These are phyloP conservation scores for Petrophora chlorosata DNA, from an alignment of 2,888 invertebrate species.

Conservation along the genomic window DNA sequence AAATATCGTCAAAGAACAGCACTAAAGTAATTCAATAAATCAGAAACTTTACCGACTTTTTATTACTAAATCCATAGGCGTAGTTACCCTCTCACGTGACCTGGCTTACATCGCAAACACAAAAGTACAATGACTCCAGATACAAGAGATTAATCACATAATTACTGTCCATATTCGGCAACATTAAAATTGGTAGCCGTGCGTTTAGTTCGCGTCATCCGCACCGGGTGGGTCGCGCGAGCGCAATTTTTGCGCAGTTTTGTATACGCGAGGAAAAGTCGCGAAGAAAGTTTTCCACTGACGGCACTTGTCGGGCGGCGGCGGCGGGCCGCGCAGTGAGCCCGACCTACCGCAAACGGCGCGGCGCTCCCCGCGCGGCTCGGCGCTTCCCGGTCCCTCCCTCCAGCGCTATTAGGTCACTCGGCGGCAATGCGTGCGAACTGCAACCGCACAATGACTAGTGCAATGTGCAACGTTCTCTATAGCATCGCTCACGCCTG, in stretches of 20 bases:
- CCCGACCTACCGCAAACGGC: slow-evolving; percentile 82
- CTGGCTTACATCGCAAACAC: slow-evolving; percentile 68
- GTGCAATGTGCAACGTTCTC: slow-evolving; percentile 55
- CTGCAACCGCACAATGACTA: slow-evolving; percentile 81
- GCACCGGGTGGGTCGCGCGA: slow-evolving; percentile 41
- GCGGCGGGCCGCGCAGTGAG: slow-evolving; percentile 77
- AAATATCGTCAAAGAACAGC: slow-evolving; percentile 25
- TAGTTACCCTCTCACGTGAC: slow-evolving; percentile 65
- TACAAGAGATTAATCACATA: slow-evolving; percentile 54
- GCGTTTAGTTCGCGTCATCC: slow-evolving; percentile 22
- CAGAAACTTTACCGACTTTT: slow-evolving; percentile 81
- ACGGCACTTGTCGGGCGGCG: slow-evolving; percentile 69
- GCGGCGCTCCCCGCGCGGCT: slow-evolving; percentile 65
- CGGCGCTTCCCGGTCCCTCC: slow-evolving; percentile 79
- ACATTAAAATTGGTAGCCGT: slow-evolving; percentile 34
- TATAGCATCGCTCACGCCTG: slow-evolving; percentile 14
- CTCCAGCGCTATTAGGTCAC: slow-evolving; percentile 83
- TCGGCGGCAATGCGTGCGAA: slow-evolving; percentile 80
- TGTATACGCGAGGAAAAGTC: slow-evolving; percentile 79
- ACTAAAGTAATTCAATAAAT: slow-evolving; percentile 46
- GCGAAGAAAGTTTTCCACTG: slow-evolving; percentile 81
- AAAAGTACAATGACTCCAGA: slow-evolving; percentile 50
- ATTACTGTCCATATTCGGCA: slow-evolving; percentile 37
- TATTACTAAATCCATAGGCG: slow-evolving; percentile 80
- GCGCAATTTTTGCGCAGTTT: slow-evolving; percentile 65